Evolutionary conservation across 2,888 invertebrate species (phyloP), one percentile per base, ranked within the genome.

Genomic region (Scrobipalpa costella): DNA sequence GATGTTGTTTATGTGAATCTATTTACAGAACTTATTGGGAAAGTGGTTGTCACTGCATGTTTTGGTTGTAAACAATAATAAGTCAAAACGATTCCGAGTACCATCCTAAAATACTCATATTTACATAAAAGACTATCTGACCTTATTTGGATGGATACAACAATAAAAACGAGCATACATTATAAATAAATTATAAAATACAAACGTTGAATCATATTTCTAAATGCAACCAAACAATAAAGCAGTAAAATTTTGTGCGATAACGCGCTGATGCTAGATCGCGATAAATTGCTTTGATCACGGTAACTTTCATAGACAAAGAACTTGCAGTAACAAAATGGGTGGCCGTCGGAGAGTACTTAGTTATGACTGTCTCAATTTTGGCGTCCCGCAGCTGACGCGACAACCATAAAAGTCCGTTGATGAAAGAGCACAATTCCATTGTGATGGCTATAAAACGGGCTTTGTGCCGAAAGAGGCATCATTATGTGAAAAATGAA

Each of bases 351-450:
- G 64, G 61, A 65, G 57, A 65, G 59, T 59, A 9, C 78, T 80
- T 79, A 77, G 76, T 82, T 75, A 71, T 78, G 73, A 80, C 81
- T 84, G 84, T 86, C 84, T 88, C 86, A 88, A 90, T 87, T 89
- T 86, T 80, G 81, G 83, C 81, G 78, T 71, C 75, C 81, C 77
- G 70, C 81, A 89, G 86, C 88, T 88, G 88, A 85, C 86, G 83
- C 84, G 80, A 71, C 76, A 78, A 71, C 83, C 81, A 87, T 90
- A 88, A 89, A 88, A 88, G 87, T 85, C 80, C 79, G 73, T 79
- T 81, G 87, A 88, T 90, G 86, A 90, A 79, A 88, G 90, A 86
- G 86, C 81, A 90, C 88, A 89, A 88, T 89, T 79, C 82, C 85
- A 88, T 89, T 90, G 89, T 89, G 81, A 84, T 72, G 75, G 84